Conservation (phyloP, 2,888 invertebrate species). For the Diarsia dahlii region DNA sequence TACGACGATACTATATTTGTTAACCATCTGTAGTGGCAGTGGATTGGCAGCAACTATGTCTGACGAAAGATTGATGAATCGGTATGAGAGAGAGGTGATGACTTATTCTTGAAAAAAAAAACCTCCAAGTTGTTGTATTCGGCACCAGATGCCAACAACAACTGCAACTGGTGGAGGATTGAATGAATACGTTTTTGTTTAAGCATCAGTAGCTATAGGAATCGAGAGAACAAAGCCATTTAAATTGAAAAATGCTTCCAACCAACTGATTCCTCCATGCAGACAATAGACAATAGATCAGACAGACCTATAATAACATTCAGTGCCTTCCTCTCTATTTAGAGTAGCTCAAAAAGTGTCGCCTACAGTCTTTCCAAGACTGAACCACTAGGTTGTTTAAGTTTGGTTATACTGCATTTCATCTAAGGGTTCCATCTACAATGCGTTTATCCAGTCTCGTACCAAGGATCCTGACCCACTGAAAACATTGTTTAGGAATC, state of each 20-base stretch:
- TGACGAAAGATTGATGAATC: background rate
- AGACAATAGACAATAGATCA: too few species aligned
- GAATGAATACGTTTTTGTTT: too few species aligned
- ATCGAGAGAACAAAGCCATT: too few species aligned
- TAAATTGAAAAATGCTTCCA: too few species aligned
- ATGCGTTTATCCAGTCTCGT: background rate
- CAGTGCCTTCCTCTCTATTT: too few species aligned
- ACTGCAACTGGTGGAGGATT: too few species aligned
- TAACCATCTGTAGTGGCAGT: background rate
- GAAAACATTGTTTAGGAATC: background rate
- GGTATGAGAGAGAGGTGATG: background rate
- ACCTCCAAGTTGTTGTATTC: too few species aligned
- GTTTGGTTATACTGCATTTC: background rate
- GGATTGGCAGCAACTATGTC: background rate
- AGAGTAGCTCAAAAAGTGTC: too few species aligned
- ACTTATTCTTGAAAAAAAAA: background rate
- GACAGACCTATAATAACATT: too few species aligned
- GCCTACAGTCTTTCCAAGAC: background rate
- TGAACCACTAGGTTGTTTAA: background rate
- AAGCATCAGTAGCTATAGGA: too few species aligned
- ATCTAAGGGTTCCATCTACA: background rate
- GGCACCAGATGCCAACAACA: too few species aligned
- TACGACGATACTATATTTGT: background rate
- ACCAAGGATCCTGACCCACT: background rate
- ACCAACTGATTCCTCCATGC: too few species aligned